These are phyloP conservation scores for Ctenomys sociabilis DNA, from an alignment of 2,113 vertebrate genomes.

Conservation along the genomic window DNA sequence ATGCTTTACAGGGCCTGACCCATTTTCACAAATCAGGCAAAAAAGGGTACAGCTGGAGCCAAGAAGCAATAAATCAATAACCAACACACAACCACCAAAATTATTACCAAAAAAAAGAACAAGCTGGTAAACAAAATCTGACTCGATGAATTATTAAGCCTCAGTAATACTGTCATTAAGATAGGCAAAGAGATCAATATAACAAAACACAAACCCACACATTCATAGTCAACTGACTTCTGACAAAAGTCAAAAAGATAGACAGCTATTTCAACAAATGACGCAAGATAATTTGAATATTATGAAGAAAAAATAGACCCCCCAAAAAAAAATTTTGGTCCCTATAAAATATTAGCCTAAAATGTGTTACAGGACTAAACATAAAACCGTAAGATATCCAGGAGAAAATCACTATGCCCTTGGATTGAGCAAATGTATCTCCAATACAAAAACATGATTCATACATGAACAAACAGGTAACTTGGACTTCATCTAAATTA, in stretches of 20 bases:
- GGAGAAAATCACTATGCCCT: background rate
- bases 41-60: background rate
- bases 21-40: slow-evolving; percentile 20
- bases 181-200: background rate
- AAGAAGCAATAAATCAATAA: slow-evolving; percentile 18
- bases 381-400: background rate
- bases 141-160: background rate
- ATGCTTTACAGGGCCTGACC: background rate
- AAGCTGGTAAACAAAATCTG: background rate
- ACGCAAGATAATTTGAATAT: background rate
- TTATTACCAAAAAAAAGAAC: slow-evolving; percentile 21
- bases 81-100: background rate
- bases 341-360: slow-evolving; percentile 1
- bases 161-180: background rate
- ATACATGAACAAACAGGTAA: background rate
- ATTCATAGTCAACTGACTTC: background rate
- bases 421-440: background rate
- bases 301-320: background rate
- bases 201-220: background rate
- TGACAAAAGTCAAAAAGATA: slow-evolving; percentile 2
- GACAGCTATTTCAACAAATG: slow-evolving; percentile 24
- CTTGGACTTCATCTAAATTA: background rate
- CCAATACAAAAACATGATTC: background rate
- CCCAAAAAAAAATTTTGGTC: background rate
- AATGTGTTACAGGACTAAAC: background rate